Evolutionary conservation across 2,888 invertebrate genomes (phyloP), one percentile per base, ranked within the genome.

Genomic region (Ischnus inquisitorius): DNA sequence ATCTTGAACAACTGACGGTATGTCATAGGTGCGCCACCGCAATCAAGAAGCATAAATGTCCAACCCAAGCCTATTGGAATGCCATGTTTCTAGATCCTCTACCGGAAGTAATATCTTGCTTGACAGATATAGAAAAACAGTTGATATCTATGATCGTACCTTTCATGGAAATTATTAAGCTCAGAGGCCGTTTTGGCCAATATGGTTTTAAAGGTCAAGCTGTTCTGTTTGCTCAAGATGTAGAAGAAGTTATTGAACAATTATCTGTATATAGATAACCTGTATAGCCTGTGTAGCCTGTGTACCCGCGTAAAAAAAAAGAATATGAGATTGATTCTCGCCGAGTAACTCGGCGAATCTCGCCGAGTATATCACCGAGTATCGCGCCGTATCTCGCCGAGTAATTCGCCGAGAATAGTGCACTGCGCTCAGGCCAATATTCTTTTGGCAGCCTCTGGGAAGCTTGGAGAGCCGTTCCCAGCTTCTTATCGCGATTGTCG

Each of bases 151-250:
- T 28, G 62, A 34, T 74, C 10, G 28, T 62, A 46, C 60, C 62
- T 8, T 74, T 62, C n/a, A 62, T 74, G 43, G 62, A 74, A 74
- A 74, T 74, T 46, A 62, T 74, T 0, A 74, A 74, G 34, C 28
- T 74, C 1, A 62, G 62, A 62, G 62, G 74, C 19, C 74, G 74
- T 28, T 74, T 74, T 28, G 74, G 74, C 28, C 62, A 74, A 16
- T 74, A 74, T 25, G 72, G 72, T 43, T 62, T 72, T 10, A 72
- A 72, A 16, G 72, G 72, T n/a, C 72, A 72, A 62, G 60, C 62
- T 12, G 41, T 62, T 4, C 22, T 72, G n/a, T 72, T 65, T 19
- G 43, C 22, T 12, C 65, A 65, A 43, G 65, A 65, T n/a, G 41
- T 41, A 8, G 65, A 19, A 22, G 41, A 65, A 43, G 65, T 65